phyloP scores from a whole-genome alignment of 2,888 invertebrate species.

The Meteorus colon region DNA sequence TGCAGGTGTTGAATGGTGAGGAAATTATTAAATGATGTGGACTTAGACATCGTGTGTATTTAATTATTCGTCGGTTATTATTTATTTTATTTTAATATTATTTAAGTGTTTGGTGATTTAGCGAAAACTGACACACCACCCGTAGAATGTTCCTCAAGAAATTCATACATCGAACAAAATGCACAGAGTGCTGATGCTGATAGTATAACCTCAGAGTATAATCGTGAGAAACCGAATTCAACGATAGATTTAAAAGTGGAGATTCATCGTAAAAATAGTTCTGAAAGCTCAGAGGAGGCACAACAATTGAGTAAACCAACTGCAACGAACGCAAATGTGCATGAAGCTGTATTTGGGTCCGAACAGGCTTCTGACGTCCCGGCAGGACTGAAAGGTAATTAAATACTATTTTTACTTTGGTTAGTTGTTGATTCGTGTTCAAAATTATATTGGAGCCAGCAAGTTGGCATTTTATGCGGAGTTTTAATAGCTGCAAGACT shows the following conservation, averaged over 20 bases:
- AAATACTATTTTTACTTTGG: too few species aligned
- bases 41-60: background rate
- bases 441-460: background rate
- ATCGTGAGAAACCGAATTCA: constrained; percentile 70
- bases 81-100: background rate
- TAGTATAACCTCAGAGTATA: constrained; percentile 71
- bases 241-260: constrained; percentile 90
- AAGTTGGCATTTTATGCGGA: background rate
- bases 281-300: constrained; percentile 88
- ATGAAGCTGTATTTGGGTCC: constrained; percentile 62
- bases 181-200: constrained; percentile 71
- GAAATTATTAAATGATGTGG: background rate
- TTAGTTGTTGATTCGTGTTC: background rate
- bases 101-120: constrained; percentile 41
- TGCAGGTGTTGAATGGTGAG: constrained; percentile 69
- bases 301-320: constrained; percentile 65
- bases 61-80: background rate
- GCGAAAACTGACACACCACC: constrained; percentile 74
- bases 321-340: constrained; percentile 62
- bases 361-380: constrained; percentile 56
- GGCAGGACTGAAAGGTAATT: constrained; percentile 57
- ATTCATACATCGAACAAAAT: constrained; percentile 74
- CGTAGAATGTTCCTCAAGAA: constrained; percentile 75
- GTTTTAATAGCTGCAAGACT: constrained; percentile 1
- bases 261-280: constrained; percentile 93